These are phyloP conservation scores for Cryptoprocta ferox DNA, from an alignment of 2,797 vertebrate genomes.

Conservation along the genomic window DNA sequence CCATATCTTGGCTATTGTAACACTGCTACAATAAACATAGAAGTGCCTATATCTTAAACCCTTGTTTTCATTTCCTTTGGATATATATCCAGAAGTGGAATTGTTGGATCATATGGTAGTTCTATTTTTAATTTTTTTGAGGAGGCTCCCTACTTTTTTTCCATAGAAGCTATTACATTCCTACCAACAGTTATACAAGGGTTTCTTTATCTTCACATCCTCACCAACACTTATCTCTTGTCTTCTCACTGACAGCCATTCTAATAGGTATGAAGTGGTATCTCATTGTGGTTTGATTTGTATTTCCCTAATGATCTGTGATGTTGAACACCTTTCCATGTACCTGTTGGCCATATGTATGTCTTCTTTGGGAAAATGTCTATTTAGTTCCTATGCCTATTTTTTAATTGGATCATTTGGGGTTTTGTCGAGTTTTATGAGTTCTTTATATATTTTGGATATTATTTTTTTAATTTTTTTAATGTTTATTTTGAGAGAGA, in stretches of 20 bases:
- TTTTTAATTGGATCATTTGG: not conserved
- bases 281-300: not conserved
- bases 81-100: not conserved
- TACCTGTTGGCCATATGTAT: not conserved
- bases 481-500: no score
- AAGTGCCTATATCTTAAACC: not conserved
- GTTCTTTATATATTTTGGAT: not conserved
- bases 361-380: not conserved
- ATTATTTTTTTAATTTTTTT: no score
- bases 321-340: not conserved
- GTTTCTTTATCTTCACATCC: not conserved
- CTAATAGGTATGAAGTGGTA: not conserved
- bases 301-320: not conserved
- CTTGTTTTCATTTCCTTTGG: not conserved
- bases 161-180: not conserved
- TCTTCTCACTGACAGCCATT: not conserved
- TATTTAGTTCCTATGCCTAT: not conserved
- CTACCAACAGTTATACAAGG: not conserved
- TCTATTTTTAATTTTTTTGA: not conserved
- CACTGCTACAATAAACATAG: not conserved
- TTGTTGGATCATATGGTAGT: not conserved
- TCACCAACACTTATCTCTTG: not conserved
- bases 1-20: not conserved
- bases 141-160: not conserved
- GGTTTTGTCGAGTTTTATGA: not conserved